Base-by-base conservation (phyloP, 2,888 invertebrate species). In the Eledona agricola region DNA sequence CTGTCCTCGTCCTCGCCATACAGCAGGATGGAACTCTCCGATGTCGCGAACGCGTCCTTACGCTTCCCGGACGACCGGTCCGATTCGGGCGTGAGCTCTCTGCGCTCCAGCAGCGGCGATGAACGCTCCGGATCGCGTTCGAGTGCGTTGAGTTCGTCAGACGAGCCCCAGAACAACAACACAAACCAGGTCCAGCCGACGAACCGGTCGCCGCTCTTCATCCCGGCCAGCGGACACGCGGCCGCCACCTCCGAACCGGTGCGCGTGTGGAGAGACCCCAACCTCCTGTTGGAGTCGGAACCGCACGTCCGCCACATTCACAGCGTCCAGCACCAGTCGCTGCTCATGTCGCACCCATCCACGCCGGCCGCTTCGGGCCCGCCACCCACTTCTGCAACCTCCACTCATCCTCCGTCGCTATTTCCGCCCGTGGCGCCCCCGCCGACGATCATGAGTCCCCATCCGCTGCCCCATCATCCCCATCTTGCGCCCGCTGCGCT, bases 121-220 rank as follows among this genome's bases (percentile, higher is more conserved):
- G 88, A 88, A 78, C 84, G 88, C 67, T 86, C 86, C 77, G 88
- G 88, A 72, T 87, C 87, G 75, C 83, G 88, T 58, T 82, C 82
- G 76, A 87, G 87, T 77, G 88, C 88, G 75, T 81, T 88, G 75
- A 88, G 87, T 74, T 83, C 83, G 78, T 84, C 86, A 73, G 87
- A 87, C 78, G 87, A 86, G 78, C 84, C 84, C 66, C 82, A 54
- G 26, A 35, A 50, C 17, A 49, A 34, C 50, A 16, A 49, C n/a
- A n/a, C n/a, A n/a, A n/a, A n/a, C 11, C 57, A 59, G 51, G 54
- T 37, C 43, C 63, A 58, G 35, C 46, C 62, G 31, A 60, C 66
- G 37, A 66, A 64, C 60, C 65, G 73, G 57, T 72, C 75, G 49
- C 73, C 73, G 28, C 59, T 73, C 25, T 73, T 70, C 59, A 63